These are phyloP conservation scores for Colaptes auratus DNA, from an alignment of 2,113 vertebrate species.

Conservation along the genomic window DNA sequence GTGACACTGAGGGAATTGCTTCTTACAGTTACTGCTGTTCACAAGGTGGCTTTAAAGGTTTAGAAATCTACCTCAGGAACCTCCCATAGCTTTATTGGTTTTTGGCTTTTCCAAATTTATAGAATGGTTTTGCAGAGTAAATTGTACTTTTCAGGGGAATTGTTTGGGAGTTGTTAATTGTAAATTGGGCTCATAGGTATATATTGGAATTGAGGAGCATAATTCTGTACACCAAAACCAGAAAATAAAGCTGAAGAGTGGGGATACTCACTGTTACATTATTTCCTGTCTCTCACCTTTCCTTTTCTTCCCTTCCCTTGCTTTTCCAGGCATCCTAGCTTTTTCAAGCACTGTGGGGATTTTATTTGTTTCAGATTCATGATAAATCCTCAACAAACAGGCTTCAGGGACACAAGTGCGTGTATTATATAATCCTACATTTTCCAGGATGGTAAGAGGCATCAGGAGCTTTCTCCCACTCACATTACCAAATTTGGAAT, in stretches of 20 bases:
- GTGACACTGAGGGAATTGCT: neutral
- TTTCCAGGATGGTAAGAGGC: neutral
- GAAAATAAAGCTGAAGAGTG: neutral
- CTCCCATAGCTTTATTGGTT: neutral
- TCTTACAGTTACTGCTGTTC: neutral
- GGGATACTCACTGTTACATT: neutral
- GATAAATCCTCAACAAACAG: neutral
- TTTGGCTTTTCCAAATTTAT: neutral
- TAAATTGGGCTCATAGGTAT: fast-evolving
- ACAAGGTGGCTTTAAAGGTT: neutral
- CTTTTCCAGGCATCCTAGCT: neutral
- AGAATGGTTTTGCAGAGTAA: neutral
- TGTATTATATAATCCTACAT: neutral
- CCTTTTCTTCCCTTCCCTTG: neutral
- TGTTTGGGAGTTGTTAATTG: neutral
- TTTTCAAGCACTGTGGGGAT: neutral
- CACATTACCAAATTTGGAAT: neutral
- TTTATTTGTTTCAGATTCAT: neutral
- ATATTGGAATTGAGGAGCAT: neutral
- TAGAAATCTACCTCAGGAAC: neutral
- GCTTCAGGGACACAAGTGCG: neutral
- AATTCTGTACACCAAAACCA: neutral
- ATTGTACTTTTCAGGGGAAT: neutral
- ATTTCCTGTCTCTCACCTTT: neutral
- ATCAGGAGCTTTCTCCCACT: conserved; percentile 16